Base-by-base conservation (phyloP, 2,113 vertebrate genomes). In the Syngnathus floridae region DNA sequence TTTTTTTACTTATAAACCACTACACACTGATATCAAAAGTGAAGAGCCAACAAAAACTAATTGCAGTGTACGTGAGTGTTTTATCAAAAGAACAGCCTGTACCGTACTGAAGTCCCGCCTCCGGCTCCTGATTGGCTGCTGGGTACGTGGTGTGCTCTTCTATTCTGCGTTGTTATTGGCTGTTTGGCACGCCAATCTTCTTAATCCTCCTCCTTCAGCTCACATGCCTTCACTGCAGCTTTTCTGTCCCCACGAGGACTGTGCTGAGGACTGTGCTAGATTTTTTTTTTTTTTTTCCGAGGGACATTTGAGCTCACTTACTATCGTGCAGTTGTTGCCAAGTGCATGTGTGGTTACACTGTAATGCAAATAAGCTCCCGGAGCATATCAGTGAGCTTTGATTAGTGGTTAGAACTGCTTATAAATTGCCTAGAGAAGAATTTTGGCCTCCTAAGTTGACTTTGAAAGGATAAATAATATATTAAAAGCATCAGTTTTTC, bases 61-160 rank as follows among this genome's bases (percentile, higher is more conserved):
- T 86, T 87, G 82, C 81, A 71, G 74, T 80, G 86, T 88, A 79
- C 86, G 11, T 12, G 40, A 41, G 88, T 79, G 78, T 78, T 82
- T 76, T 76, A 64, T 85, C 80, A 86, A 86, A 86, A 89, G 90
- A 88, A 91, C 88, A 90, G 82, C 71, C 80, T 90, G 90, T 91
- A 83, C 89, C 80, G 70, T 80, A 69, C 64, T 0, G 2, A 52
- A 21, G 55, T 79, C 82, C 85, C 85, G 79, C 84, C 84, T 76
- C 72, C 77, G 12, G 69, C 66, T 62, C 66, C 64, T 80, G 68
- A 86, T 71, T 92, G 90, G 90, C 82, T 87, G 70, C 5, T 35
- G 68, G 40, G 60, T 80, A 75, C 86, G 89, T 91, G 90, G 90
- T 87, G 82, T 90, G 90, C 85, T 90, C 90, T 88, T 74, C 72